Evolutionary conservation across 2,797 vertebrate species (phyloP).

Genomic region (Alcedo quadribrachys): DNA sequence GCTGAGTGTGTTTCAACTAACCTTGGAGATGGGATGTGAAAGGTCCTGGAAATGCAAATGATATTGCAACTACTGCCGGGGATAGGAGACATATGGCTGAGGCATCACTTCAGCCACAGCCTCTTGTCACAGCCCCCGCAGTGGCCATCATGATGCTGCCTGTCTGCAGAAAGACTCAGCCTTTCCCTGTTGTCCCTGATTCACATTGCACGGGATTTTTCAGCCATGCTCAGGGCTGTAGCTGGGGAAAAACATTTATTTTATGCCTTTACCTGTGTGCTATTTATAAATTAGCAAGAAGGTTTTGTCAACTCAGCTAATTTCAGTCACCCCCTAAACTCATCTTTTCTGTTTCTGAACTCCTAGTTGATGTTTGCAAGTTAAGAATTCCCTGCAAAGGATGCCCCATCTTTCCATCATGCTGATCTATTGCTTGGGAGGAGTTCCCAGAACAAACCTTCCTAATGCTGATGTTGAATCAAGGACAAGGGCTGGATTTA

Average conservation of each 20-base stretch:
- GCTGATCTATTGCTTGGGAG: neutral
- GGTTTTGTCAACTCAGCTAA: neutral
- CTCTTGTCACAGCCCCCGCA: fast-evolving
- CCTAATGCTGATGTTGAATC: neutral
- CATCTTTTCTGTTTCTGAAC: neutral
- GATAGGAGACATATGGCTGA: fast-evolving
- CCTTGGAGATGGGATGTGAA: neutral
- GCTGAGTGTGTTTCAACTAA: neutral
- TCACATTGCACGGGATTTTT: neutral
- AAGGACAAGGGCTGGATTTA: neutral
- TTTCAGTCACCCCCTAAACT: neutral
- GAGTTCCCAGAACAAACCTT: neutral
- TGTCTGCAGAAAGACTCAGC: neutral
- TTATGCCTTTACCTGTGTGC: neutral
- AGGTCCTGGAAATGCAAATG: neutral
- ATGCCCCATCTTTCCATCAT: neutral
- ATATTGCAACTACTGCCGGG: neutral
- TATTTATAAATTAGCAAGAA: neutral
- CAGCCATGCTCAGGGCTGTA: neutral
- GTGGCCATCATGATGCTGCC: fast-evolving
- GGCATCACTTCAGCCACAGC: neutral
- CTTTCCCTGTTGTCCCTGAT: neutral
- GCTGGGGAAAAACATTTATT: neutral
- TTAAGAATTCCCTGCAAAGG: neutral
- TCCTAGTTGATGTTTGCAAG: neutral